Percentiles rank a stretch among this genome's conserved stretches.
Evolutionary conservation across 2,888 invertebrate species (phyloP).

Genomic region (Anticlea derivata): DNA sequence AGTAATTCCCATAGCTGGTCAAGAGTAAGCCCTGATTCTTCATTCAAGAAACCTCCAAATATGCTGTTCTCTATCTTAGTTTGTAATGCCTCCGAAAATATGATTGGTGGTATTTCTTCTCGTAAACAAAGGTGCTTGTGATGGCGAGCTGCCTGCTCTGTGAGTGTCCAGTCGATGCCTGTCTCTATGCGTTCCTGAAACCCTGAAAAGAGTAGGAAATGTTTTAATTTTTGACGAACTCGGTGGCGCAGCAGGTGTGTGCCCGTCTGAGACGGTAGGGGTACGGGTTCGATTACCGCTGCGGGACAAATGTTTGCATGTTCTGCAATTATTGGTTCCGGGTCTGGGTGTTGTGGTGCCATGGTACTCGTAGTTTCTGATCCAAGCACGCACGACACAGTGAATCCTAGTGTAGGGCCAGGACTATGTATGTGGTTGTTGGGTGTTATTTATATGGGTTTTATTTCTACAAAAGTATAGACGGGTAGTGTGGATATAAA

Average conservation of each 20-base stretch:
- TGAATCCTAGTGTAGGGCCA: no score
- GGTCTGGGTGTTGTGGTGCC: no score
- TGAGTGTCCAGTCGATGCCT: constrained; percentile 64
- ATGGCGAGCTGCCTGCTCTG: constrained; percentile 53
- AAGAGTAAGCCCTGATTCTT: constrained; percentile 53
- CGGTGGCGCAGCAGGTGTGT: no score
- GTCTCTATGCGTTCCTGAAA: constrained; percentile 66
- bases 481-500: not conserved
- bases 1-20: constrained; percentile 65
- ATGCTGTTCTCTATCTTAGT: constrained; percentile 64
- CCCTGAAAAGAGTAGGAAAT: constrained; percentile 49
- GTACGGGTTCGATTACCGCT: no score
- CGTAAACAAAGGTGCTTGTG: constrained; percentile 54
- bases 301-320: no score
- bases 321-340: no score
- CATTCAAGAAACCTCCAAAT: constrained; percentile 57
- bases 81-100: constrained; percentile 60
- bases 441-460: no score
- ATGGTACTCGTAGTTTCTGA: no score
- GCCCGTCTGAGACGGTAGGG: no score
- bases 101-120: constrained; percentile 42
- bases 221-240: no score
- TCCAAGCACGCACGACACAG: no score
- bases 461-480: not conserved
- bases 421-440: no score